Base-by-base conservation (phyloP, 2,888 invertebrate genomes). In the Microplitis deprimator region DNA sequence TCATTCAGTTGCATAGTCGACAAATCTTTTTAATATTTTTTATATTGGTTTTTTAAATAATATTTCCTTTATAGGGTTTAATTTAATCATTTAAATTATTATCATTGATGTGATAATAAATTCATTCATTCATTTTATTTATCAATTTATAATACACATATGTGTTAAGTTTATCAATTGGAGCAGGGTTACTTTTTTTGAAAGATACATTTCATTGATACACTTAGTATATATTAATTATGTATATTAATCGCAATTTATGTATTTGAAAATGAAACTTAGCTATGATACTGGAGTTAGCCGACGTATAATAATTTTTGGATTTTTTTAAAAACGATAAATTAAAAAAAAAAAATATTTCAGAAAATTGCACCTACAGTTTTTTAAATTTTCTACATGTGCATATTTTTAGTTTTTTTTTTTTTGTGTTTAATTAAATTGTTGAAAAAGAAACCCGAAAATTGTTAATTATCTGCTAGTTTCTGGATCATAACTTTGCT, bases 1-100 rank as follows among this genome's bases (percentile, higher is more conserved):
- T 70, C 70, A 70, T 70, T 70, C 50, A 70, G 50, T 59, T 59
- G 29, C 17, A 70, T 29, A 41, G 29, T 50, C 70, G 17, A 59
- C 38, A 60, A 16, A 70, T 20, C 50, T 41, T 60, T 50, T 13
- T 50, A 50, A 50, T 50, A 59, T 59, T 29, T 59, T 13, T 17
- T 20, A 29, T 64, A 29, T 67, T 50, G 59, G 67, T 65, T 65
- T 20, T 38, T 29, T 13, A 20, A 20, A 50, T 50, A 50, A 50
- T 29, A 4, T 29, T 4, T 29, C 29, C 4, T 29, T 4, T 29
- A 29, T 29, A 29, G 3, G 29, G 50, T 5, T 1, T 4, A 13
- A 5, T 50, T 50, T 50, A 50, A 50, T 50, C 50, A 50, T 50
- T 50, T 13, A 13, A 50, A 50, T 50, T 50, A 50, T 50, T 50